Base-by-base conservation (phyloP, 2,797 vertebrate species). In the Pampus argenteus region DNA sequence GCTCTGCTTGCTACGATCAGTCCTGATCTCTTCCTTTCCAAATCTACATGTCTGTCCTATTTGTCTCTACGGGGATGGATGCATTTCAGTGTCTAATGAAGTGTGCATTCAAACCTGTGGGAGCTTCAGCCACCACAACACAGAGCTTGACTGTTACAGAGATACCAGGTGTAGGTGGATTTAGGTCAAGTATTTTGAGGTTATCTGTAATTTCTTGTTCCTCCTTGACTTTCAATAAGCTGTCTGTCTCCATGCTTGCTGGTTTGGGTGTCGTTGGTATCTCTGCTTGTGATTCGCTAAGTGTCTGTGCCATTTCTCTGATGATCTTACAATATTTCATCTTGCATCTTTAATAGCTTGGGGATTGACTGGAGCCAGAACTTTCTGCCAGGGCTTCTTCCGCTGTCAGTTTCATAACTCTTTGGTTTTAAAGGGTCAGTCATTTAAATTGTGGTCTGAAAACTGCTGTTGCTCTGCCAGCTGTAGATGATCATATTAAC, bases 1-100 rank as follows among this genome's bases (percentile, higher is more conserved):
- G 31, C 77, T 57, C 82, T 82, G 90, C 74, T 88, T 83, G 89
- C 86, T 86, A 70, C 83, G 77, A 74, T 81, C 84, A 73, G 76
- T 69, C 66, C 78, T 88, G 66, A 71, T 77, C 67, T 88, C 66
- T 78, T 73, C 20, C 40, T 56, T 82, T 80, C 50, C 56, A 66
- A 80, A 86, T 83, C 78, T 88, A 44, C 48, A 48, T 74, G 36
- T 82, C 59, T 78, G 23, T 81, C 42, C 45, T 59, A 50, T 52
- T 78, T 54, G 15, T 75, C 45, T 87, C 45, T 77, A 42, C 15
- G 66, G 70, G 63, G 67, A 75, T 81, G 48, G 81, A 60, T 67
- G 72, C 60, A 61, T 76, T 48, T 69, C 71, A 63, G n/a, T 80
- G 36, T 67, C 54, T 66, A 77, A 78, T 66, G 36, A 71, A 40